Evolutionary conservation across 2,888 invertebrate species (phyloP), one percentile per base, ranked within the genome.

Genomic region (Dorcus parallelipipedus): DNA sequence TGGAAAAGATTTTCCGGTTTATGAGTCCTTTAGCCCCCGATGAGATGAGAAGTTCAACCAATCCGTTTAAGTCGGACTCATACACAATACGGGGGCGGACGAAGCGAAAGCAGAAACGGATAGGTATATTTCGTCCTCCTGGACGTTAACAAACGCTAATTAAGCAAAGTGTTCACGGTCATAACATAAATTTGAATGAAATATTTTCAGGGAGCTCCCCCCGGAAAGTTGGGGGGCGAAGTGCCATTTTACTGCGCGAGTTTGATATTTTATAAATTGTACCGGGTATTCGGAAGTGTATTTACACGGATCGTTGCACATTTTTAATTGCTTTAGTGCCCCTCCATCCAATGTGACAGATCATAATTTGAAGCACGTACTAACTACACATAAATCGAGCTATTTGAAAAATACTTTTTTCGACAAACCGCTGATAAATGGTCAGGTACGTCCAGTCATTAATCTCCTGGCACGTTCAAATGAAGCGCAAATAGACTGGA

Each of bases 1-100:
- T 56, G 50, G 56, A 52, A 56, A 56, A 56, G 56, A 56, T 56
- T 56, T 56, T 51, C 52, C 47, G 40, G 56, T 52, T 51, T 56
- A 47, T 41, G 52, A 33, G 26, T 7, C 26, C 26, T 33, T 33
- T 33, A 33, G 26, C 26, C 26, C 26, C 7, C 26, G 26, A 26
- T 3, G 7, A 6, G 26, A 33, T 5, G 26, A 33, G 26, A 33
- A 33, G 51, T 54, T 43, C 39, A 49, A 23, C 54, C 41, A 26
- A 49, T 48, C 48, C 41, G 49, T 49, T 49, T 42, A 33, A 41
- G 49, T 40, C 38, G 49, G 23, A 26, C 49, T 38, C 26, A 17
- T 52, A 26, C 42, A 41, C 41, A n/a, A 49, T 49, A 49, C 26
- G 41, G 40, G 40, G 41, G 48, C 26, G 54, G 10, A 54, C 42